These are phyloP conservation scores for Salvator merianae DNA, from an alignment of 2,113 vertebrate species.

Conservation along the genomic window DNA sequence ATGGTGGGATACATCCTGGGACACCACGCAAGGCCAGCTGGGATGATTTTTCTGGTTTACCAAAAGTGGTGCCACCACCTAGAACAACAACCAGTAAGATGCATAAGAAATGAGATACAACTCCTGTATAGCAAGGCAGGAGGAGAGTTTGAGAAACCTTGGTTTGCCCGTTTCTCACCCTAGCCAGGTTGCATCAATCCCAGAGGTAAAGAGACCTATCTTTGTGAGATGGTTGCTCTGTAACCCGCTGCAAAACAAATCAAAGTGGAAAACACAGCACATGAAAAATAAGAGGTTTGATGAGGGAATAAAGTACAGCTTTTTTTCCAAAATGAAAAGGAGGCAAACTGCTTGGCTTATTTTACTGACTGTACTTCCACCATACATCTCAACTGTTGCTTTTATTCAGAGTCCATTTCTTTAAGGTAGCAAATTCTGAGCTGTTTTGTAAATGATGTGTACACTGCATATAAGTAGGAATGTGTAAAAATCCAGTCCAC, in stretches of 20 bases:
- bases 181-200: not conserved
- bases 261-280: not conserved
- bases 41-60: constrained; percentile 81
- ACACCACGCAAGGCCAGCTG: constrained; percentile 84
- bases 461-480: no score
- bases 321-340: not conserved
- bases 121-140: rapidly evolving
- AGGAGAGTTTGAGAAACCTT: rapidly evolving
- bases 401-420: not conserved
- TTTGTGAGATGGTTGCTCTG: not conserved
- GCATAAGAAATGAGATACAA: not conserved
- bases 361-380: not conserved
- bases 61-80: constrained; percentile 87
- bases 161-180: not conserved
- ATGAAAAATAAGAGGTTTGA: not conserved
- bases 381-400: not conserved
- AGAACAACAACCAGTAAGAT: not conserved
- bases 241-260: not conserved
- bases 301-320: not conserved
- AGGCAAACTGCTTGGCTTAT: not conserved
- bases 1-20: constrained; percentile 80
- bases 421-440: not conserved
- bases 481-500: no score
- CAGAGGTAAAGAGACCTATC: not conserved
- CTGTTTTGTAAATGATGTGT: not conserved